Evolutionary conservation across 2,888 invertebrate species (phyloP).

Genomic region (Drosophila kambysellisi): DNA sequence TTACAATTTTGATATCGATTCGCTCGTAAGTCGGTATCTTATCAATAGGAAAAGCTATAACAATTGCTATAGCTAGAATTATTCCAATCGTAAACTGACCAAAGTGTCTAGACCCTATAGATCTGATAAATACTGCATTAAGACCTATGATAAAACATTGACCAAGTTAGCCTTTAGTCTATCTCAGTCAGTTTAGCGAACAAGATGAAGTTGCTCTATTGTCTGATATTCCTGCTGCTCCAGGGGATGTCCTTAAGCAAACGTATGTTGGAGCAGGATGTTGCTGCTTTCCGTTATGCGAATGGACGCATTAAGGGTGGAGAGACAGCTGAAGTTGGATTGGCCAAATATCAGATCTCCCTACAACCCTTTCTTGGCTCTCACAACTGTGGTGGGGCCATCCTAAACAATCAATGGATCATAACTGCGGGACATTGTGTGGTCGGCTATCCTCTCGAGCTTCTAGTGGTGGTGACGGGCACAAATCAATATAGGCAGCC

Average conservation of each 20-base stretch:
- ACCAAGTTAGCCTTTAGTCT: conserved; percentile 36
- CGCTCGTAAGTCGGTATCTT: neutral
- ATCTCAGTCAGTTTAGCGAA: conserved; percentile 15
- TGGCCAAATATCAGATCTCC: conserved; percentile 82
- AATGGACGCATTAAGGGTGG: conserved; percentile 67
- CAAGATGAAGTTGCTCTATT: conserved; percentile 52
- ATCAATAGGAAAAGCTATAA: neutral
- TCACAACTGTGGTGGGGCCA: conserved; percentile 81
- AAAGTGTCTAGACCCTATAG: conserved; percentile 10
- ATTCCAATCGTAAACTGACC: conserved; percentile 36
- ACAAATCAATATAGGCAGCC: conserved; percentile 62
- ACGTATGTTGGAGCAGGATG: conserved; percentile 25
- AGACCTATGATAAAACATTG: conserved; percentile 20
- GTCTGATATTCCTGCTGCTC: conserved; percentile 32
- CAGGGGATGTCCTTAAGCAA: conserved; percentile 36
- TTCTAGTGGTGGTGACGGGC: conserved; percentile 66
- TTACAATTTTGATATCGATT: neutral
- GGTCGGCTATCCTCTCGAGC: conserved; percentile 15
- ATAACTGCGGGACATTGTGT: conserved; percentile 81
- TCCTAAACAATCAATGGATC: conserved; percentile 69
- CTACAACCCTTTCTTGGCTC: conserved; percentile 59
- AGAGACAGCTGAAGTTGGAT: conserved; percentile 60
- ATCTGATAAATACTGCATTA: conserved; percentile 21
- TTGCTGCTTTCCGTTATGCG: neutral
- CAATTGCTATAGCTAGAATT: neutral